phyloP scores from a whole-genome alignment of 1,140 invertebrate species.

The Mercenaria mercenaria region DNA sequence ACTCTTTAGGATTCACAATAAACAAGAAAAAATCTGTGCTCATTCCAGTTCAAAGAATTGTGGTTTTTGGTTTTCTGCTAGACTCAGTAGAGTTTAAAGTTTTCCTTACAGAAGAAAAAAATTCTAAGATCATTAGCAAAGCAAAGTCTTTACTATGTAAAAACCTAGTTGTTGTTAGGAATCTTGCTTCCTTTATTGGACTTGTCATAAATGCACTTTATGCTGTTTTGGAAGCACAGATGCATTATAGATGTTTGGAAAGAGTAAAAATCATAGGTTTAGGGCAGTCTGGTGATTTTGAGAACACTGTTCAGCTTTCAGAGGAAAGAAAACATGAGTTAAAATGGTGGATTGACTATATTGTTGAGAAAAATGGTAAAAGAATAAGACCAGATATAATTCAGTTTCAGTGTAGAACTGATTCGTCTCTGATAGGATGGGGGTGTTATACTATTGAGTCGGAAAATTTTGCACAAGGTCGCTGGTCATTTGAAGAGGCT shows the following conservation, averaged over 20 bases:
- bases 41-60: neutral
- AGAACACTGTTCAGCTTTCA: neutral
- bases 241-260: conserved; percentile 17
- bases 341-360: neutral
- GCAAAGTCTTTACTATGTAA: neutral
- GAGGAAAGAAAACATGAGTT: neutral
- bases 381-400: neutral
- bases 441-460: neutral
- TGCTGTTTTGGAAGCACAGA: conserved; percentile 21
- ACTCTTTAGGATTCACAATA: neutral
- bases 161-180: neutral
- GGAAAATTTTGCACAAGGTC: neutral
- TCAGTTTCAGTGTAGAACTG: neutral
- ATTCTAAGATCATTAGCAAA: conserved; percentile 1
- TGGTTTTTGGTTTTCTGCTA: conserved; percentile 53
- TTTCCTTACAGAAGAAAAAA: conserved; percentile 37
- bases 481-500: neutral
- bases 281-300: neutral
- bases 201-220: conserved; percentile 22
- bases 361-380: neutral
- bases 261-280: neutral
- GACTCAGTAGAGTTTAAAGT: conserved; percentile 40
- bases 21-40: conserved; percentile 34
- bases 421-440: neutral
- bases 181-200: conserved; percentile 47